phyloP scores from a whole-genome alignment of 2,113 vertebrate genomes.

The Lepus timidus region DNA sequence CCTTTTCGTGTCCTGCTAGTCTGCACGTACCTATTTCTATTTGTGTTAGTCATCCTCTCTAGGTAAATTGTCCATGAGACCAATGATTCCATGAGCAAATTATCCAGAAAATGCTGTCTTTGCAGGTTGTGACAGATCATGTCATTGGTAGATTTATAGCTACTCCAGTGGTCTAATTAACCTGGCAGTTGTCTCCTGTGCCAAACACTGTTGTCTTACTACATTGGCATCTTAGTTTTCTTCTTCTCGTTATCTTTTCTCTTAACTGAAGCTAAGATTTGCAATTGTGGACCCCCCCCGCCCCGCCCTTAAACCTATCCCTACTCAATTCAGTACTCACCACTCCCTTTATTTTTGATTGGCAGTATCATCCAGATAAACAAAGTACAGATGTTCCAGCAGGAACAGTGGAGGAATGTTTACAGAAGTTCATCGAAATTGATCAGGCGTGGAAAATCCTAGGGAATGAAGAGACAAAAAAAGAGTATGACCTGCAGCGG shows the following conservation, averaged over 20 bases:
- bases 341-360: conserved; percentile 80
- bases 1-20: not conserved
- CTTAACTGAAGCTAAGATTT: conserved; percentile 59
- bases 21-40: conserved; percentile 87
- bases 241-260: conserved; percentile 76
- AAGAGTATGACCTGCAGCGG: conserved; percentile 92
- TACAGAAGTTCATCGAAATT: conserved; percentile 93
- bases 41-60: conserved; percentile 89
- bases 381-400: conserved; percentile 88
- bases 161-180: conserved; percentile 87
- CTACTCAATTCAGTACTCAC: conserved; percentile 18
- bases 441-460: conserved; percentile 95
- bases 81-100: conserved; percentile 93
- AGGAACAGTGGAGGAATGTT: conserved; percentile 85
- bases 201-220: conserved; percentile 73
- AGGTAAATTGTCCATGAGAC: conserved; percentile 94
- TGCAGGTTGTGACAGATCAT: conserved; percentile 85
- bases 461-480: conserved; percentile 92
- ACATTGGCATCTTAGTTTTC: conserved; percentile 78
- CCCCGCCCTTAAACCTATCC: conserved; percentile 40
- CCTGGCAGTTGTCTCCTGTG: conserved; percentile 87
- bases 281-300: conserved; percentile 30
- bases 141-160: conserved; percentile 84
- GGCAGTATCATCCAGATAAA: conserved; percentile 94
- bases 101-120: conserved; percentile 92